phyloP scores from a whole-genome alignment of 2,888 invertebrate species.

The Lepidochrysops patricia region DNA sequence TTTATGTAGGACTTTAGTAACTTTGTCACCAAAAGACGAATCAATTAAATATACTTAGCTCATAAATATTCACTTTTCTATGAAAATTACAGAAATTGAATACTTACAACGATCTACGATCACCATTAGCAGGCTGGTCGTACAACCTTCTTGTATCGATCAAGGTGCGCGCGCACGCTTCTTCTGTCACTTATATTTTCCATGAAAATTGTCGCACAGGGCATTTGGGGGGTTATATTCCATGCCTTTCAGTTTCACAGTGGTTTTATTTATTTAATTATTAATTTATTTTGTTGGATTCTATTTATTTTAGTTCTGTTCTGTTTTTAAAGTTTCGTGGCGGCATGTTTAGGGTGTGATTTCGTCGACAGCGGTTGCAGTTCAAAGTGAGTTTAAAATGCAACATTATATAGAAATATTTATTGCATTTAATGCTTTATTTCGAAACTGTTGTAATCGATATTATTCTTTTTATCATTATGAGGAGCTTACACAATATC shows the following conservation, averaged over 20 bases:
- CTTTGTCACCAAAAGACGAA: too few relatives aligned
- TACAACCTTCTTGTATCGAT: slow-evolving; percentile 38
- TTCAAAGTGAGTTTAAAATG: neutral
- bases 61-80: too few relatives aligned
- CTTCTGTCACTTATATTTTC: slow-evolving; percentile 38
- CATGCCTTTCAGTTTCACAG: neutral
- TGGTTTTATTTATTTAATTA: neutral
- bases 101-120: too few relatives aligned
- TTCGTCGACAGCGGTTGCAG: neutral
- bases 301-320: neutral
- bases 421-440: neutral
- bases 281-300: neutral
- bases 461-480: neutral
- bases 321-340: neutral
- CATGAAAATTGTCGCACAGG: slow-evolving; percentile 41
- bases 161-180: slow-evolving; percentile 55
- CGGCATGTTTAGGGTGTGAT: neutral
- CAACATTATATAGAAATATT: neutral
- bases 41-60: too few relatives aligned
- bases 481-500: too few relatives aligned
- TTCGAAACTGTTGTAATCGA: neutral
- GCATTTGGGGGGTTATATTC: slow-evolving; percentile 36
- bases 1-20: too few relatives aligned
- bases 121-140: too few relatives aligned
- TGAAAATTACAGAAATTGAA: too few relatives aligned